Evolutionary conservation across 2,797 vertebrate species (phyloP).

Genomic region (Gymnoscopelus braueri): DNA sequence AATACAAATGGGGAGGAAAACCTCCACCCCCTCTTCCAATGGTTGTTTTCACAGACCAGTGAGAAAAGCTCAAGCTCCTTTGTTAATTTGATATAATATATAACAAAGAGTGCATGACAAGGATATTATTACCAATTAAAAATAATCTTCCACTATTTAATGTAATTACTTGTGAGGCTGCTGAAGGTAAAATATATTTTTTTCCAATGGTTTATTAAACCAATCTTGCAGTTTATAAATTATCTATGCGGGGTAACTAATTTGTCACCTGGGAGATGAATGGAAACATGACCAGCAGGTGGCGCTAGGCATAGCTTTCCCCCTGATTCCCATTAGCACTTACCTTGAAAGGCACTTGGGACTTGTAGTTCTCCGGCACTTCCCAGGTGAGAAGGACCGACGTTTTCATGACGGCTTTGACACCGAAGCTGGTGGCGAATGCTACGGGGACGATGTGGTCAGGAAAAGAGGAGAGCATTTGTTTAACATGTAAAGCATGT

Average conservation of each 20-base stretch:
- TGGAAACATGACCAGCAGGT: not conserved
- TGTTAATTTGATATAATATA: no score
- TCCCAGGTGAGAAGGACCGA: slow-evolving; percentile 98
- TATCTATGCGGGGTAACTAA: no score
- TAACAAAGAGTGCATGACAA: no score
- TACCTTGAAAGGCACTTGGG: slow-evolving; percentile 95
- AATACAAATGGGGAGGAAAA: slow-evolving; percentile 15
- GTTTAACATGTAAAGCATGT: slow-evolving; percentile 43
- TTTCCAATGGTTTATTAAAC: no score
- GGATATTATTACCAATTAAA: no score
- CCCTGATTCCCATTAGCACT: slow-evolving; percentile 31
- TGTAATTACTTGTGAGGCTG: no score
- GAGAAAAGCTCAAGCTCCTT: not conserved
- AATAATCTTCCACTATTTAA: no score
- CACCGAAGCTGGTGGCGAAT: slow-evolving; percentile 97
- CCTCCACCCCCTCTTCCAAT: slow-evolving; percentile 4
- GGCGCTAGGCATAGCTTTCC: not conserved
- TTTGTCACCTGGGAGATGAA: not conserved
- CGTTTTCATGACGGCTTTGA: slow-evolving; percentile 96
- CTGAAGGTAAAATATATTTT: no score
- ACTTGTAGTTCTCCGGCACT: slow-evolving; percentile 95
- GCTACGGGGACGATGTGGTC: slow-evolving; percentile 75
- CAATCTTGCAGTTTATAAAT: no score
- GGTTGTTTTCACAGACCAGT: slow-evolving; percentile 17
- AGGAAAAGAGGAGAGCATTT: slow-evolving; percentile 22